Evolutionary conservation across 1,140 invertebrate species (phyloP), one percentile per base, ranked within the genome.

Genomic region (Drosophila equinoxialis): DNA sequence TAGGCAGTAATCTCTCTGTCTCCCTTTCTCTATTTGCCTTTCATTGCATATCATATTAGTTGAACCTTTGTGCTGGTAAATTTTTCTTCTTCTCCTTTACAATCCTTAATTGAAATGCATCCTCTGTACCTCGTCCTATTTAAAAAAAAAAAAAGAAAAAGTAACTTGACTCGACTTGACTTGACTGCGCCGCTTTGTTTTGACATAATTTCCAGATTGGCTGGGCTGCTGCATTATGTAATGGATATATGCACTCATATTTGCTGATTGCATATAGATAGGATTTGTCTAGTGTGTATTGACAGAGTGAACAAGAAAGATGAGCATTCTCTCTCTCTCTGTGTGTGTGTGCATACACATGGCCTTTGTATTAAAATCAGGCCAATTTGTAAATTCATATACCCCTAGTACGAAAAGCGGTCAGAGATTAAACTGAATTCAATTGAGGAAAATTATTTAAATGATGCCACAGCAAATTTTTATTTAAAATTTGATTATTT

Each of bases 181-280:
- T 79, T 81, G 81, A 79, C 59, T 72, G 65, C 74, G 72, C 66
- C 83, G 76, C 82, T 87, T 77, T 86, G 83, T 87, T 86, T 86
- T 86, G 79, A 82, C 83, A 86, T 86, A 79, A 86, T 82, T 86
- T 86, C 72, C 68, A 87, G 79, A 71, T 67, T 81, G 69, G 39
- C 55, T 76, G 71, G 72, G 59, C 70, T 83, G 17, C 6, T 58
- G 74, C 76, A 82, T 86, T 83, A 83, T 87, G 72, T 69, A 83
- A 79, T 51, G 63, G 33, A 33, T 48, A 45, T 59, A 48, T 77
- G 67, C 70, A 58, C 64, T 59, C 79, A 83, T 86, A 87, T 86
- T 86, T 86, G 79, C 79, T 74, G 83, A 86, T 86, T 86, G 83
- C 83, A 86, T 86, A 86, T 86, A 86, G 83, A 86, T 87, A 74